Percentiles rank a stretch among this genome's conserved stretches.
phyloP scores from a whole-genome alignment of 2,797 vertebrate genomes.

The Hoplostethus atlanticus region DNA sequence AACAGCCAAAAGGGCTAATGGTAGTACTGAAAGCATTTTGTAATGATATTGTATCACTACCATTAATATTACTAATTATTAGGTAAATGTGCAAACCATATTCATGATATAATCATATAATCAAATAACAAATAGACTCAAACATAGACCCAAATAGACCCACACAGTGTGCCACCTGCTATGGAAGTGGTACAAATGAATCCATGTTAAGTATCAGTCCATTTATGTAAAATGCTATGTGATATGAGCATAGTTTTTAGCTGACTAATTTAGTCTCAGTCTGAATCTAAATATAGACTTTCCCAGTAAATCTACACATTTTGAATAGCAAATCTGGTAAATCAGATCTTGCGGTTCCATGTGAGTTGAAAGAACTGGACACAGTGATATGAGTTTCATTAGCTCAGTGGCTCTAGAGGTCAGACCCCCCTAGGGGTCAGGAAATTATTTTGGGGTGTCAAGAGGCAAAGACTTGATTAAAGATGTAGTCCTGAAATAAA shows the following conservation, averaged over 20 bases:
- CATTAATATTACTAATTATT: neutral
- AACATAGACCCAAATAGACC: too few species aligned
- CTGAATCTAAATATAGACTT: neutral
- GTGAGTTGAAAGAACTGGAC: neutral
- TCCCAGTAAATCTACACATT: neutral
- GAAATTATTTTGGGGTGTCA: neutral
- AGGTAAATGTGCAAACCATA: neutral
- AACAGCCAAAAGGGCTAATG: conserved; percentile 24
- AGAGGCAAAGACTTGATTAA: neutral
- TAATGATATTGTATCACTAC: neutral
- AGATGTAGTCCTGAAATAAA: neutral
- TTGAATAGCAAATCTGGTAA: neutral
- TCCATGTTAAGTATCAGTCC: neutral
- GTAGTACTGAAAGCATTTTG: neutral
- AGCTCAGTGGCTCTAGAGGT: neutral
- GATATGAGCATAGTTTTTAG: neutral
- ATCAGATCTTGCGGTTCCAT: neutral
- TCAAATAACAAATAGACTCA: neutral
- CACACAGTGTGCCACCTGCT: too few species aligned
- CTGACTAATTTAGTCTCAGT: neutral
- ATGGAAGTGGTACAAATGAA: neutral
- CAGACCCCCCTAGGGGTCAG: neutral
- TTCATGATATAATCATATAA: conserved; percentile 27
- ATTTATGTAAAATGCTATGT: neutral
- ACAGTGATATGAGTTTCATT: neutral